These are phyloP conservation scores for Sorex araneus DNA, from an alignment of 2,113 vertebrate species.

Conservation along the genomic window DNA sequence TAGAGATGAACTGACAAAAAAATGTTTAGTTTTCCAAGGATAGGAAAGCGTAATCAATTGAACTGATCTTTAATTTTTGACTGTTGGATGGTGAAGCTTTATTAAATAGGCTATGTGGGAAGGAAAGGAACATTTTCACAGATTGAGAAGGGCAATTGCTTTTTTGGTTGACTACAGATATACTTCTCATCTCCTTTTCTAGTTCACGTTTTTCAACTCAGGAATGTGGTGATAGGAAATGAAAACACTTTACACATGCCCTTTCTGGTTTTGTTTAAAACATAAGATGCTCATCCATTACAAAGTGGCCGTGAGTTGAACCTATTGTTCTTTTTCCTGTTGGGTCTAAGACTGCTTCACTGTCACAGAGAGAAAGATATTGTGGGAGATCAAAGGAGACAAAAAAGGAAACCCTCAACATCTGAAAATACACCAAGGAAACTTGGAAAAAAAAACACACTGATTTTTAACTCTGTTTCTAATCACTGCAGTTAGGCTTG, in stretches of 20 bases:
- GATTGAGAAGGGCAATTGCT: constrained; percentile 36
- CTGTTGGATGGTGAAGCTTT: constrained; percentile 40
- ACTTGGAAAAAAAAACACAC: neutral
- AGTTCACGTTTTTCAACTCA: constrained; percentile 58
- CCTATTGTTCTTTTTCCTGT: neutral
- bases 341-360: neutral
- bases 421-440: neutral
- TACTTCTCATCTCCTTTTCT: constrained; percentile 40
- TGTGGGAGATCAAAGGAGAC: neutral
- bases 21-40: constrained; percentile 28
- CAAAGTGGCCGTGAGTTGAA: neutral
- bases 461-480: constrained; percentile 19
- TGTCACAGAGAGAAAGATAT: neutral
- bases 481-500: neutral
- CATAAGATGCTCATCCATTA: neutral
- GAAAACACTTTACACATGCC: constrained; percentile 54
- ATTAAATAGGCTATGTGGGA: neutral
- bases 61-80: constrained; percentile 69
- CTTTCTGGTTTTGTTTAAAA: constrained; percentile 54
- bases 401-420: neutral
- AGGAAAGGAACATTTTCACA: constrained; percentile 29
- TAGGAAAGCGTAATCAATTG: neutral
- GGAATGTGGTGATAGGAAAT: constrained; percentile 38
- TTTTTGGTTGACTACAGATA: constrained; percentile 35
- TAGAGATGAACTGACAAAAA: constrained; percentile 36